These are phyloP conservation scores for Drosophila malerkotliana DNA, from an alignment of 1,140 invertebrate species.

Conservation along the genomic window DNA sequence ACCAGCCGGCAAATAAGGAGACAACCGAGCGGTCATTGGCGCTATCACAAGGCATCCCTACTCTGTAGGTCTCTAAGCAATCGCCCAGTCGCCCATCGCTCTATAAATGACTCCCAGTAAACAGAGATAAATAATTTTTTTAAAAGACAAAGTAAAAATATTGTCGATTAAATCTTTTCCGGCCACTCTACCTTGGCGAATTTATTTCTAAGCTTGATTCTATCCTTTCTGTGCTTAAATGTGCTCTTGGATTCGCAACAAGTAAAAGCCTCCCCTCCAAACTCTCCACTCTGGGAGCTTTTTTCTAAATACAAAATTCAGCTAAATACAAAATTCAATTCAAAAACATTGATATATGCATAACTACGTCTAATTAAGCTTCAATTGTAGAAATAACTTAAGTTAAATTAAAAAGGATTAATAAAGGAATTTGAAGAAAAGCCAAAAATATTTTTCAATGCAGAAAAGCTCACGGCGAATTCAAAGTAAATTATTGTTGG, in stretches of 20 bases:
- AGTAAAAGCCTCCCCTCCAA: conserved; percentile 52
- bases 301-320: too few species aligned
- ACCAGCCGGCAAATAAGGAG: conserved; percentile 47
- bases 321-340: too few species aligned
- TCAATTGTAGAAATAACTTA: neutral
- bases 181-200: neutral
- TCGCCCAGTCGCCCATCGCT: neutral
- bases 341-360: too few species aligned
- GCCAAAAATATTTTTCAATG: neutral
- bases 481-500: neutral
- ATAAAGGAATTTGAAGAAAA: neutral
- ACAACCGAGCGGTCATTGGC: conserved; percentile 10
- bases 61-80: neutral
- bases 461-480: neutral
- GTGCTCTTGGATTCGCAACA: conserved; percentile 44
- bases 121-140: neutral
- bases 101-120: neutral
- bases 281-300: conserved; percentile 52
- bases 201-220: too few species aligned
- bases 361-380: neutral
- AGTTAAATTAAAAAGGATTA: too few species aligned
- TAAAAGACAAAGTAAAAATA: neutral
- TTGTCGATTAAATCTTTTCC: neutral
- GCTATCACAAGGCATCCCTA: neutral
- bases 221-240: too few species aligned